These are phyloP conservation scores for Haliclona indistincta DNA, from an alignment of 37 sponge, comb jelly and placozoan genomes.

Conservation along the genomic window DNA sequence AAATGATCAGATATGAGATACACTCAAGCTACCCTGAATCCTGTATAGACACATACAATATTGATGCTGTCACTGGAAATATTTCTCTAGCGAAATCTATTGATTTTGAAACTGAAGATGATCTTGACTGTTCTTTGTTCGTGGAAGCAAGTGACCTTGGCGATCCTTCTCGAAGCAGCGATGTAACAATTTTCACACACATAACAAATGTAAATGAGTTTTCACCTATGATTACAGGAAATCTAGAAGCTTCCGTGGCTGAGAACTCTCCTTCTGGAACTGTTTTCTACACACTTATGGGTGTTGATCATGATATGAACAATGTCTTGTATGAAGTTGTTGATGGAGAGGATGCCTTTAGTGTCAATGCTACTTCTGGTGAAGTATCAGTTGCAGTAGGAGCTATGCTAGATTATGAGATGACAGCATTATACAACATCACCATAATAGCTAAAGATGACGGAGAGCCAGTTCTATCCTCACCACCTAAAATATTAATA, in stretches of 20 bases:
- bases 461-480: constrained; percentile 16
- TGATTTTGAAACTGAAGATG: constrained; percentile 25
- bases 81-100: constrained; percentile 16
- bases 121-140: constrained; percentile 30
- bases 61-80: constrained; percentile 22
- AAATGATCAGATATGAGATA: constrained; percentile 17
- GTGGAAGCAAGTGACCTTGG: constrained; percentile 64
- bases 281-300: constrained; percentile 16
- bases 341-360: constrained; percentile 7
- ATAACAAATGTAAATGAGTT: constrained; percentile 59
- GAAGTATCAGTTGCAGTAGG: constrained; percentile 25
- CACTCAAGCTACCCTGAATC: constrained; percentile 11
- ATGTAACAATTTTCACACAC: constrained; percentile 16
- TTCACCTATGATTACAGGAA: constrained; percentile 29
- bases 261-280: constrained; percentile 54
- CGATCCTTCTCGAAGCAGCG: constrained; percentile 5
- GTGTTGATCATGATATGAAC: constrained; percentile 36
- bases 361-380: constrained; percentile 28
- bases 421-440: not conserved
- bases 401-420: constrained; percentile 34
- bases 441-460: constrained; percentile 35
- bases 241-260: constrained; percentile 14
- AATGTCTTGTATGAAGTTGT: not conserved
- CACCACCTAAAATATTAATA: not conserved
- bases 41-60: constrained; percentile 44